A percentile compares a stretch with the other conserved stretches of the same genome.
phyloP scores from a whole-genome alignment of 2,797 vertebrate species.

The Scolopax bukidnonensis region DNA sequence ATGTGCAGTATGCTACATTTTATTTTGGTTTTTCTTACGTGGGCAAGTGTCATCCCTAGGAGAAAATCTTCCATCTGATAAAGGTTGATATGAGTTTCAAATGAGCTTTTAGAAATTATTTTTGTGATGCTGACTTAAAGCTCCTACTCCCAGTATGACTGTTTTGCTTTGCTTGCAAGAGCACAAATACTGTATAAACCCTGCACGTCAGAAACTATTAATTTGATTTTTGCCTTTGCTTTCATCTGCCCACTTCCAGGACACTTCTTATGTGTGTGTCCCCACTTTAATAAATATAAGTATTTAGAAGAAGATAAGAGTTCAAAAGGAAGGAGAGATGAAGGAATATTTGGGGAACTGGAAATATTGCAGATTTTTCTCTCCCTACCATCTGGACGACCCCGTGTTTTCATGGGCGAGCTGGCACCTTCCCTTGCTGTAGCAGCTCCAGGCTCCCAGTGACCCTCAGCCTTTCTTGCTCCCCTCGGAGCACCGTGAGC shows the following conservation, averaged over 20 bases:
- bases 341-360: not conserved
- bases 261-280: not conserved
- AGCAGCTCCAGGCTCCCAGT: not conserved
- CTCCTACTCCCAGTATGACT: not conserved
- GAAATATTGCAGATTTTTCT: not conserved
- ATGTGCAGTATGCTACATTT: not conserved
- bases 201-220: not conserved
- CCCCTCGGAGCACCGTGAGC: accelerated
- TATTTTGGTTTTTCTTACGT: not conserved
- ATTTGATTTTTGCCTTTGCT: not conserved
- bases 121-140: not conserved
- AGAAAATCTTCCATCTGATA: not conserved
- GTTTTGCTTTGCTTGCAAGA: not conserved
- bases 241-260: constrained; percentile 14
- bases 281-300: not conserved
- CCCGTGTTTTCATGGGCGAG: not conserved
- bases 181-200: not conserved
- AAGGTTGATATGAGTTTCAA: not conserved
- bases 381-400: not conserved
- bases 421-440: not conserved
- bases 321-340: not conserved
- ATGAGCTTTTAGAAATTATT: not conserved
- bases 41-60: not conserved
- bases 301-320: not conserved
- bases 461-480: not conserved